Conservation (phyloP, 92 coral and sea anemone species). For the Virgularia gustaviana region DNA sequence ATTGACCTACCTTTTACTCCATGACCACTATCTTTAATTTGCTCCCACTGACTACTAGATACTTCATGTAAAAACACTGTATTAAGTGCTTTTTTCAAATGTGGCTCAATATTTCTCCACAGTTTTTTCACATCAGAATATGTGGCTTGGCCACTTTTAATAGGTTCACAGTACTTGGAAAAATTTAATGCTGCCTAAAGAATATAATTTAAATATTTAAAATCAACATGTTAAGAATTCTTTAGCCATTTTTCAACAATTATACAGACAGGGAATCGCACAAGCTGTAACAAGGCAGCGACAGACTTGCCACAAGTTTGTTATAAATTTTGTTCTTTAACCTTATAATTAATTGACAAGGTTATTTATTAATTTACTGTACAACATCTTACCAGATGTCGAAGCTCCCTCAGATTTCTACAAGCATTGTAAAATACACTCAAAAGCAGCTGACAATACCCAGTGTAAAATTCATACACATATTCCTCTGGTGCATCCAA, state of each 20-base stretch:
- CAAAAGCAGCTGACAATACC: constrained; percentile 79
- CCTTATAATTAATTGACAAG: too few species aligned
- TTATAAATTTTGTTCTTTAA: too few species aligned
- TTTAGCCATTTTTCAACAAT: background rate
- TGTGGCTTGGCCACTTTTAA: constrained; percentile 64
- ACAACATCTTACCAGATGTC: constrained; percentile 73
- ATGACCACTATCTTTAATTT: constrained; percentile 22
- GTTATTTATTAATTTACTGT: background rate
- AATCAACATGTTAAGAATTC: background rate
- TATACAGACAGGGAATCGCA: too few species aligned
- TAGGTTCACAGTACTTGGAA: constrained; percentile 87
- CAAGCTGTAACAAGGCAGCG: too few species aligned
- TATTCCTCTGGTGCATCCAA: constrained; percentile 67
- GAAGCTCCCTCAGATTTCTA: constrained; percentile 80
- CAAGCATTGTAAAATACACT: constrained; percentile 90
- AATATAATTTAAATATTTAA: background rate
- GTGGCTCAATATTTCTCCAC: constrained; percentile 91
- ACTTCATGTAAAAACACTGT: constrained; percentile 86
- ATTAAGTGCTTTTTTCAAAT: constrained; percentile 78
- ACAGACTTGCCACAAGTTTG: too few species aligned
- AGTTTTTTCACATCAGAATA: constrained; percentile 72
- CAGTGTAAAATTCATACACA: constrained; percentile 67
- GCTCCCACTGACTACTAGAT: constrained; percentile 88
- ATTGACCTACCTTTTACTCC: constrained; percentile 15
- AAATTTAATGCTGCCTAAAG: constrained; percentile 78